Base-by-base conservation (phyloP, 2,888 invertebrate genomes). In the Hetaerina titia region DNA sequence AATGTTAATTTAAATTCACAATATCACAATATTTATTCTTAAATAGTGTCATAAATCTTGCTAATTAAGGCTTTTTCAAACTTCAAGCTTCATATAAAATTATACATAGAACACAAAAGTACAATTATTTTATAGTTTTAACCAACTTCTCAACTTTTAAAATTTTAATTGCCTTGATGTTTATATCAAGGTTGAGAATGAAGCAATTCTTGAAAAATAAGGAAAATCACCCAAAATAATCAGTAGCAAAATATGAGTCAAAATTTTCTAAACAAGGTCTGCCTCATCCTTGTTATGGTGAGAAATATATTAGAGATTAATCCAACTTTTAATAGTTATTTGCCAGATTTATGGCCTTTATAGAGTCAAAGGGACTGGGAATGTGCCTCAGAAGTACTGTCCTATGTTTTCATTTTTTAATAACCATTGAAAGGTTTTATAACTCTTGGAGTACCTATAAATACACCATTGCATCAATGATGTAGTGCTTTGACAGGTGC, bases 341-440 rank as follows among this genome's bases (percentile, higher is more conserved):
- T 69, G 92, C 92, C 92, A 92, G 92, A 31, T 92, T 92, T 92
- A 92, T 92, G 92, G 92, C 92, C 92, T 92, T 92, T 92, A 92
- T 92, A 92, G 92, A 92, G 92, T 92, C 92, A 69, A 92, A 92
- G 69, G 92, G 92, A 92, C 92, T 92, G 92, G 92, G 92, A 92
- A 92, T 92, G 92, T 92, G 92, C 92, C 92, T 92, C 64, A 92
- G 74, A 92, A 92, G 92, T 92, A 92, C 92, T 92, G 92, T 92
- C 92, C 92, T 92, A 92, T 92, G 69, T 92, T 92, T 92, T 92
- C 92, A 92, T 92, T 69, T 92, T 90, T 92, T 92, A 69, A 92
- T 92, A 92, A 17, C 56, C 92, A 92, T 64, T 92, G 69, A 92
- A 92, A 69, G 56, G 56, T 92, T 81, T 92, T 92, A 69, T 69